Conservation (phyloP, 2,888 invertebrate genomes). For the Calameuta idolon region DNA sequence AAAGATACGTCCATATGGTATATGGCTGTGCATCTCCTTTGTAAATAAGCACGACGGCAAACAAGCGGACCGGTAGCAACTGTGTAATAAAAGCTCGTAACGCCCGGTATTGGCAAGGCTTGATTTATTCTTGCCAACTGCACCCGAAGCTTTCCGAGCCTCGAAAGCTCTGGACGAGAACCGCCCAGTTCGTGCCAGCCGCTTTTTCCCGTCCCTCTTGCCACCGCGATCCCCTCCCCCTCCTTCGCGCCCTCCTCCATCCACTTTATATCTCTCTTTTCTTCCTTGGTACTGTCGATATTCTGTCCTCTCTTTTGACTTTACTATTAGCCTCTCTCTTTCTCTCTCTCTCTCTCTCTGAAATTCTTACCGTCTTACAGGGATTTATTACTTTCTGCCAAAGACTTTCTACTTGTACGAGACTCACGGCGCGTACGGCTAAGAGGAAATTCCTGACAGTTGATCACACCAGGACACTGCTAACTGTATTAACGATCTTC, state of each 20-base stretch:
- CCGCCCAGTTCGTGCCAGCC: background rate
- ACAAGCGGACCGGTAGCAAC: slow-evolving; percentile 30
- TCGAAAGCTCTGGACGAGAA: slow-evolving; percentile 4
- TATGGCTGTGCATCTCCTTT: slow-evolving; percentile 21
- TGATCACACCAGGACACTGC: slow-evolving; percentile 18
- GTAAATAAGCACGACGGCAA: slow-evolving; percentile 44
- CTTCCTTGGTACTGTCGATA: background rate
- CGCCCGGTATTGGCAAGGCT: slow-evolving; percentile 57
- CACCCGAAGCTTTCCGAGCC: slow-evolving; percentile 28
- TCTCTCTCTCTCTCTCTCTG: slow-evolving; percentile 2
- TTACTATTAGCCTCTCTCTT: slow-evolving; percentile 13
- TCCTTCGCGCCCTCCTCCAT: no score
- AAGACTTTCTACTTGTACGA: background rate
- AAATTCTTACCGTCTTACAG: slow-evolving; percentile 24
- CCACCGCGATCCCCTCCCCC: no score
- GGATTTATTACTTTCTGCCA: slow-evolving; percentile 36
- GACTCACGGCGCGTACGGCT: slow-evolving; percentile 26
- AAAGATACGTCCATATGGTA: background rate
- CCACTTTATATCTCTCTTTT: background rate
- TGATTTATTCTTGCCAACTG: slow-evolving; percentile 56
- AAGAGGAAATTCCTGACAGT: slow-evolving; percentile 26
- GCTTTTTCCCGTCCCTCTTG: background rate
- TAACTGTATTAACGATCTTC: background rate
- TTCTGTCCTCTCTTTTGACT: background rate
- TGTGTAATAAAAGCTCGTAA: slow-evolving; percentile 59